Evolutionary conservation across 2,888 invertebrate species (phyloP), one percentile per base, ranked within the genome.

Genomic region (Prosapia bicincta): DNA sequence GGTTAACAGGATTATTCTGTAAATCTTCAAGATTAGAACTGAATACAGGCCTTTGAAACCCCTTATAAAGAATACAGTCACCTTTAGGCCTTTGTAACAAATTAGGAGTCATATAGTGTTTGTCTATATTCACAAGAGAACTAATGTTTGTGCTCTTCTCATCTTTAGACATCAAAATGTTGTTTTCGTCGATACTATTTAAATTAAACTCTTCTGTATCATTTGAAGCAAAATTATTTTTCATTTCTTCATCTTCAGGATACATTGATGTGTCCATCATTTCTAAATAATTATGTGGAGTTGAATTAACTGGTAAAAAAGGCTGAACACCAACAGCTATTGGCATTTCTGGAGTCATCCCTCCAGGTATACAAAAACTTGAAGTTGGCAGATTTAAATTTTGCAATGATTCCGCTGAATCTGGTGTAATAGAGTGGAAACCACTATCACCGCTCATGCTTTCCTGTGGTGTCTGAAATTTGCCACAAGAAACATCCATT

Each of bases 251-350:
- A 54, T 74, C 69, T 23, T 74, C 74, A 15, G 43, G 13, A 30
- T 74, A 74, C 1, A 74, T 54, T 13, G 74, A 74, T 0, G 69
- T 74, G 13, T 74, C 74, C 69, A 74, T 74, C 13, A 69, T 66
- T 26, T 74, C 74, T 3, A 54, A 2, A 54, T 20, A 20, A 54
- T 20, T 20, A 5, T 2, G 6, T 20, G 54, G 54, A 20, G 54
- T 54, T 54, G 54, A 54, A 54, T 54, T 54, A 54, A 54, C 54
- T 20, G 20, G 20, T 13, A 54, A 20, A 9, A 20, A 54, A 20
- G 54, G 20, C 1, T 54, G 54, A 54, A 20, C n/a, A 54, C 20
- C 20, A 20, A 54, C 7, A 54, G 3, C 13, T 3, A 20, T 13
- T 20, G 20, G 15, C 1, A 13, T 26, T n/a, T 69, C n/a, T 26